A percentile compares a stretch with the other conserved stretches of the same genome.
phyloP scores from a whole-genome alignment of 2,113 vertebrate species.

The Pelobates fuscus region DNA sequence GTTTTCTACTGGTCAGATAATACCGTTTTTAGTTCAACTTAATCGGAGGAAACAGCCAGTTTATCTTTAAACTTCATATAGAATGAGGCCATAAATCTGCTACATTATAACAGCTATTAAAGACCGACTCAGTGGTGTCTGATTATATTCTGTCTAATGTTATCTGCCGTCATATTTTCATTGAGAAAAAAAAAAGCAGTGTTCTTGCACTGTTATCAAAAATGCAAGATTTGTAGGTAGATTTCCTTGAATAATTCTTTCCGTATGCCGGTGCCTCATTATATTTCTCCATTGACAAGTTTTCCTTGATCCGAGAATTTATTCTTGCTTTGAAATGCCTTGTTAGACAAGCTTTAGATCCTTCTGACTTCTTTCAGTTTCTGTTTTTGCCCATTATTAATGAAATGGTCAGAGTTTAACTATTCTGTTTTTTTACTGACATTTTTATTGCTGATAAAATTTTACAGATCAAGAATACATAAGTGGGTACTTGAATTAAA shows the following conservation, averaged over 20 bases:
- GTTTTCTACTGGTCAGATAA: no score
- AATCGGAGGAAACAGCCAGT: no score
- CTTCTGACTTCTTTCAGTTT: conserved; percentile 38
- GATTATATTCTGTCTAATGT: conserved; percentile 17
- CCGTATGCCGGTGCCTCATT: conserved; percentile 58
- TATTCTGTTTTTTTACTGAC: conserved; percentile 43
- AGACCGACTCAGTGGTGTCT: not conserved
- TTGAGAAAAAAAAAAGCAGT: conserved; percentile 6
- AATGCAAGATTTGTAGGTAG: conserved; percentile 49
- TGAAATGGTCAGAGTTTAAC: conserved; percentile 55
- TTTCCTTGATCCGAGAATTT: conserved; percentile 59
- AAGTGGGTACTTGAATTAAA: conserved; percentile 45
- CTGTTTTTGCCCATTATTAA: conserved; percentile 53
- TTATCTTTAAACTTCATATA: no score
- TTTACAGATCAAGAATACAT: conserved; percentile 13
- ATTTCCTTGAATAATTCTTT: conserved; percentile 64
- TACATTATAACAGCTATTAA: not conserved
- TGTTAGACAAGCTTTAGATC: conserved; percentile 63
- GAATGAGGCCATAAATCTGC: no score
- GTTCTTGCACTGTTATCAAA: conserved; percentile 52
- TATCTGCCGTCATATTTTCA: not conserved
- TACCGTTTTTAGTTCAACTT: no score
- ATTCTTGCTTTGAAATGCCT: conserved; percentile 65
- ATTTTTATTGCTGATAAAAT: conserved; percentile 45
- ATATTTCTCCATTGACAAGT: conserved; percentile 59